A percentile compares a stretch with the other conserved stretches of the same genome.
Evolutionary conservation across 2,888 invertebrate genomes (phyloP).

Genomic region (Drosophila buzzatii): DNA sequence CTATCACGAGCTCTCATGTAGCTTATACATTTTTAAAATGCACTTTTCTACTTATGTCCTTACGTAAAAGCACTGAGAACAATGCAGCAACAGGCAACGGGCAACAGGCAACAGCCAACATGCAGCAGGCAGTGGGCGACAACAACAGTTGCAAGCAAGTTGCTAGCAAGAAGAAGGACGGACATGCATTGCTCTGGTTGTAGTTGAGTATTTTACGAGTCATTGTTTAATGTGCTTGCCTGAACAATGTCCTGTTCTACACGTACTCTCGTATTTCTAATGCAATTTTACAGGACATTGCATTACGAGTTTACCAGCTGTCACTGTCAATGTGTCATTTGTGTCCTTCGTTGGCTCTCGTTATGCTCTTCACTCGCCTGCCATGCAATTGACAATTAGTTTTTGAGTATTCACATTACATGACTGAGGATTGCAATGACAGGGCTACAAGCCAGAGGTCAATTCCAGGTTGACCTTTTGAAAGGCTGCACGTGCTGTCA

Average conservation of each 20-base stretch:
- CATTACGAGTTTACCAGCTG: conserved; percentile 50
- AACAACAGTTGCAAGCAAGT: conserved; percentile 20
- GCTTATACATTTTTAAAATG: conserved; percentile 75
- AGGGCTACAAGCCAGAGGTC: conserved; percentile 35
- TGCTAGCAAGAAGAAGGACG: conserved; percentile 40
- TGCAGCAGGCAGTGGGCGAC: conserved; percentile 1
- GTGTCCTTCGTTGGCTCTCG: conserved; percentile 23
- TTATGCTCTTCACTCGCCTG: conserved; percentile 38
- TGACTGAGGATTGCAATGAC: conserved; percentile 21
- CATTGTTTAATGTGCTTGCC: conserved; percentile 63
- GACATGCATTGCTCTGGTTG: conserved; percentile 40
- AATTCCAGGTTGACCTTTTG: conserved; percentile 28
- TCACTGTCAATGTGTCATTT: conserved; percentile 55
- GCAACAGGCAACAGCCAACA: background rate
- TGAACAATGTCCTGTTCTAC: conserved; percentile 28
- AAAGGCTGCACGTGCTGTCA: conserved; percentile 45
- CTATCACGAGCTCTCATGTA: conserved; percentile 61
- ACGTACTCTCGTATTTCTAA: conserved; percentile 58
- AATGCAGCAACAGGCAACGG: conserved; percentile 39
- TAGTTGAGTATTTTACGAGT: conserved; percentile 62
- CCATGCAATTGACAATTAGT: conserved; percentile 67
- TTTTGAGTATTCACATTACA: conserved; percentile 40
- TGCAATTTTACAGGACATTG: conserved; percentile 64
- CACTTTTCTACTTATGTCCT: conserved; percentile 68
- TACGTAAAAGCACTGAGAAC: conserved; percentile 66